Evolutionary conservation across 2,797 vertebrate genomes (phyloP).

Genomic region (Pangasius krempfi): DNA sequence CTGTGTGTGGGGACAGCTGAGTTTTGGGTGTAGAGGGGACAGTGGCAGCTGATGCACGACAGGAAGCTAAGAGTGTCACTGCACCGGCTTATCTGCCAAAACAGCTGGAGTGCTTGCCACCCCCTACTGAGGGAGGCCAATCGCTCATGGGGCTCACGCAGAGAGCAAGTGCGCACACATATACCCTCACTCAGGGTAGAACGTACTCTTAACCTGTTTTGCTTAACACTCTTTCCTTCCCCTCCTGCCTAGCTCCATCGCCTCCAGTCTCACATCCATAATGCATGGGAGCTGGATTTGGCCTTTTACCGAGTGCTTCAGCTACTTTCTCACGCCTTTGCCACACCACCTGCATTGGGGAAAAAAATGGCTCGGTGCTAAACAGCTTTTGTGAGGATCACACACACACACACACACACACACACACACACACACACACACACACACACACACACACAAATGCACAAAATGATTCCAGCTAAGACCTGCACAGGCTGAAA

Average conservation of each 20-base stretch:
- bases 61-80: conserved; percentile 62
- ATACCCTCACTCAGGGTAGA: conserved; percentile 20
- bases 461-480: neutral
- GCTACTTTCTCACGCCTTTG: conserved; percentile 19
- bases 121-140: conserved; percentile 52
- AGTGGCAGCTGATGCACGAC: conserved; percentile 58
- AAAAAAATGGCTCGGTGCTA: conserved; percentile 32
- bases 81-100: conserved; percentile 73
- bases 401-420: neutral
- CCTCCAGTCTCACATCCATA: conserved; percentile 43
- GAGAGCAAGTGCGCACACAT: conserved; percentile 28
- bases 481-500: neutral
- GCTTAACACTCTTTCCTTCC: conserved; percentile 37
- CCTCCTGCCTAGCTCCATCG: conserved; percentile 28
- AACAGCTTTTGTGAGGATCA: conserved; percentile 22
- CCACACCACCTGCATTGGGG: conserved; percentile 30
- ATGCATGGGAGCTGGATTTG: conserved; percentile 28
- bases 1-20: conserved; percentile 1
- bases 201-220: conserved; percentile 46
- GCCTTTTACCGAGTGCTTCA: conserved; percentile 25
- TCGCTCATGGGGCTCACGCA: conserved; percentile 16
- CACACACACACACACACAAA: neutral
- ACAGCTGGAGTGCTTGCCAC: conserved; percentile 68
- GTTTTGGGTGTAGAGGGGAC: neutral
- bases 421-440: neutral